Evolutionary conservation across 1,140 invertebrate genomes (phyloP).

Genomic region (Parapsyche elsis): DNA sequence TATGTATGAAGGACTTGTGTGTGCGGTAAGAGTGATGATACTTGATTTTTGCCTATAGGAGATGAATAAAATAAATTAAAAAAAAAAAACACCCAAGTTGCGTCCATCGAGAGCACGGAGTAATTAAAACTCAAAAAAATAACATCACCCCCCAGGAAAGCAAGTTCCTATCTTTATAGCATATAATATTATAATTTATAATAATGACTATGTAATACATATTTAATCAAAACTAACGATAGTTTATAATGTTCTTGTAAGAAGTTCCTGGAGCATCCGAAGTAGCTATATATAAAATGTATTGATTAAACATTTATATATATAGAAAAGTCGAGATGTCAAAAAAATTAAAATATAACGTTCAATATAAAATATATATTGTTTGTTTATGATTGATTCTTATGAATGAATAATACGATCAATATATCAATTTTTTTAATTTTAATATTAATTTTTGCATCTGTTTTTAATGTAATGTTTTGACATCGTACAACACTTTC

Average conservation of each 20-base stretch:
- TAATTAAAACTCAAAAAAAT: constrained; percentile 49
- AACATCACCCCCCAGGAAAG: constrained; percentile 72
- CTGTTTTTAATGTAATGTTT: constrained; percentile 33
- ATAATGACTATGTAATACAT: constrained; percentile 70
- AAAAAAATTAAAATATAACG: constrained; percentile 45
- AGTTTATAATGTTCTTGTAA: constrained; percentile 68
- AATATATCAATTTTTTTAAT: constrained; percentile 42
- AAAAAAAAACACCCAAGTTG: background rate
- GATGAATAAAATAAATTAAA: constrained; percentile 14
- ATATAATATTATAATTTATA: constrained; percentile 71
- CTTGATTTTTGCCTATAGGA: background rate
- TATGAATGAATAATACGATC: constrained; percentile 52
- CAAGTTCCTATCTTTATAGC: constrained; percentile 75
- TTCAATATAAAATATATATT: constrained; percentile 37
- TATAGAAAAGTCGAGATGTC: constrained; percentile 50
- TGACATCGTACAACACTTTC: background rate
- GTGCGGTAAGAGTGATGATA: background rate
- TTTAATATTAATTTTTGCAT: constrained; percentile 27
- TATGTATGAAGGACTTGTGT: constrained; percentile 8
- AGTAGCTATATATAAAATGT: constrained; percentile 52
- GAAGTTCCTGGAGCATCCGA: constrained; percentile 69
- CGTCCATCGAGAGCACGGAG: constrained; percentile 48
- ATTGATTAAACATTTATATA: constrained; percentile 67
- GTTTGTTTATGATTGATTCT: constrained; percentile 50
- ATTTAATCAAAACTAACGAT: constrained; percentile 69